phyloP scores from a whole-genome alignment of 2,888 invertebrate genomes.

The Sycophila texana region DNA sequence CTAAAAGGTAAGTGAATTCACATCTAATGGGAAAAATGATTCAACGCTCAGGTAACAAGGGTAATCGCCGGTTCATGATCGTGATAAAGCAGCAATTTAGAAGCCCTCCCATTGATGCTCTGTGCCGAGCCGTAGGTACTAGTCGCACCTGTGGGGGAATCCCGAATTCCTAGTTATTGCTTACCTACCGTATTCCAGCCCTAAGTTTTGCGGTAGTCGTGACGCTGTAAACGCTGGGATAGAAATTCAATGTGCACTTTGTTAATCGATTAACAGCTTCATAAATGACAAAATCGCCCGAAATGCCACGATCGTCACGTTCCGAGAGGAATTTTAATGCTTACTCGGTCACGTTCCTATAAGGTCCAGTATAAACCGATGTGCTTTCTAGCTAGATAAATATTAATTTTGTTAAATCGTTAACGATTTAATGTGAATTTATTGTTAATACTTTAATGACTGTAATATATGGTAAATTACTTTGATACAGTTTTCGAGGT shows the following conservation, averaged over 20 bases:
- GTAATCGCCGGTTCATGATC: too few relatives aligned
- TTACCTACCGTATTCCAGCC: background rate
- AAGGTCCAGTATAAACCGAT: constrained; percentile 22
- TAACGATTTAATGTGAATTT: constrained; percentile 23
- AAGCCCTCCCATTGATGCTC: too few relatives aligned
- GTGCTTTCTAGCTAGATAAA: constrained; percentile 22
- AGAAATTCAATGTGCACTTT: constrained; percentile 41
- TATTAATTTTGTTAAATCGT: constrained; percentile 24
- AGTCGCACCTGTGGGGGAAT: constrained; percentile 13
- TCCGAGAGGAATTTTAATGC: constrained; percentile 29
- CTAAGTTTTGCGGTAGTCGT: constrained; percentile 26
- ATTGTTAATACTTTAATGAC: background rate
- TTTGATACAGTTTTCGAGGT: too few relatives aligned
- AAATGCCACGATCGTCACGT: constrained; percentile 52
- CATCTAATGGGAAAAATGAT: too few relatives aligned
- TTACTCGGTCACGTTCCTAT: constrained; percentile 43
- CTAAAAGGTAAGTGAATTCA: too few relatives aligned
- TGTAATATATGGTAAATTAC: too few relatives aligned
- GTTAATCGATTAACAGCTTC: constrained; percentile 58
- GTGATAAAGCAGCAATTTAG: too few relatives aligned
- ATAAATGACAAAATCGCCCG: constrained; percentile 59
- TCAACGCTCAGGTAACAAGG: too few relatives aligned
- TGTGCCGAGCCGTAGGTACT: too few relatives aligned
- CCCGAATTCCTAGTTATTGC: constrained; percentile 23
- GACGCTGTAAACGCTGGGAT: constrained; percentile 35